Evolutionary conservation across 2,797 vertebrate species (phyloP).

Genomic region (Eremophila alpestris): DNA sequence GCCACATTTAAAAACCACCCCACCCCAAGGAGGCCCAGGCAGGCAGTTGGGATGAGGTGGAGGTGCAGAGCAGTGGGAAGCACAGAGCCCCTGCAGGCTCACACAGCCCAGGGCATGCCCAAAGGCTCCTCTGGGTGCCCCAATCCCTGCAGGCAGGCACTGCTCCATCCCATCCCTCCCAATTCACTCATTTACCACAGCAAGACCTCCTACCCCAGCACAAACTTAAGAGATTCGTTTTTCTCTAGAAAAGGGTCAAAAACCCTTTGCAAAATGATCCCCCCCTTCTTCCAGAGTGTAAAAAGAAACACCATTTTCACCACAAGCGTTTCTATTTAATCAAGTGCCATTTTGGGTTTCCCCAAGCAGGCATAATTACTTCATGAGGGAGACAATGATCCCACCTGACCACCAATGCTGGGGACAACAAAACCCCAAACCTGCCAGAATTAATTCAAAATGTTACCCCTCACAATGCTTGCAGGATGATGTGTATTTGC

Average conservation of each 20-base stretch:
- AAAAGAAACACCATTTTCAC: neutral
- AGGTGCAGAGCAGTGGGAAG: neutral
- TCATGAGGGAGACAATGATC: rapidly evolving
- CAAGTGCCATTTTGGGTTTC: neutral
- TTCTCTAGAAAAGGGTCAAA: neutral
- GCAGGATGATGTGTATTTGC: neutral
- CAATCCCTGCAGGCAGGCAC: rapidly evolving
- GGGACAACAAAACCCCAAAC: neutral
- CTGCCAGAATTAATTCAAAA: neutral
- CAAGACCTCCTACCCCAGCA: neutral
- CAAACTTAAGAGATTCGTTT: neutral
- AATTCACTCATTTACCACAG: neutral
- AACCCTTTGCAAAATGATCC: neutral
- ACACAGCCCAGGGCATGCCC: neutral
- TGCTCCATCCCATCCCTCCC: neutral
- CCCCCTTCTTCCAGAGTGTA: neutral
- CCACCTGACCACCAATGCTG: neutral
- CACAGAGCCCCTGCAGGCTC: neutral
- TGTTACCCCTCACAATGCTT: neutral
- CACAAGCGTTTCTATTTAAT: neutral
- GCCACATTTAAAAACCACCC: neutral
- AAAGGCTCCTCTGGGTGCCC: neutral
- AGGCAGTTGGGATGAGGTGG: rapidly evolving
- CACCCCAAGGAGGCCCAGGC: neutral
- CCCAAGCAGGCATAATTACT: rapidly evolving